Base-by-base conservation (phyloP, 1,140 invertebrate genomes). In the Lordiphosa stackelbergi region DNA sequence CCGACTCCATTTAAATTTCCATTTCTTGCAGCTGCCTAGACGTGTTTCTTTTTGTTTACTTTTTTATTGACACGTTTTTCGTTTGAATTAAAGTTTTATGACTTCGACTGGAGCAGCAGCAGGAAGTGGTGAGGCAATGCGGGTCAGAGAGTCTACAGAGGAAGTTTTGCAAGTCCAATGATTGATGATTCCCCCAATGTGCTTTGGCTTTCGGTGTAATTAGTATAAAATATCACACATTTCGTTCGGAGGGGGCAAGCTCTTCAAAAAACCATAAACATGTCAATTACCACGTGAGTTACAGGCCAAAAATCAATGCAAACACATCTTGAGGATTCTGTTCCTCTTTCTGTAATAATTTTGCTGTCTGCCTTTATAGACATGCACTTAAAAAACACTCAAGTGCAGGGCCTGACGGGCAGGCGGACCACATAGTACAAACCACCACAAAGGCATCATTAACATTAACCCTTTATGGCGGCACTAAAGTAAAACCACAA, bases 341-440 rank as follows among this genome's bases (percentile, higher is more conserved):
- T 55, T 36, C 28, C 34, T 37, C 54, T 62, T 54, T 45, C 56
- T 55, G 71, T 71, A 69, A 83, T 74, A 81, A 75, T 71, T 51
- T 72, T 62, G 73, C 69, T 58, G 69, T 74, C 66, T 53, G 75
- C 66, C 55, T 83, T 81, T 81, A 75, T 81, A 66, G 75, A 69
- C 75, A 62, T 81, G 75, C 75, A 81, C 75, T 81, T 81, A 81
- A 81, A 79, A 81, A 81, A 83, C 75, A 81, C 77, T 81, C 72
- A 69, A 69, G 63, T 69, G 72, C 72, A 78, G 63, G 70, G 69
- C 74, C 38, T 63, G 66, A 68, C 64, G 60, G 73, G 43, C 56
- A 61, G 38, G 16, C 16, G 9, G 51, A 42, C 19, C 40, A 37
- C 53, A 31, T 31, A 31, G 28, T 31, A 31, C 16, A 9, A 54